Base-by-base conservation (phyloP, 2,113 vertebrate genomes). In the Sakesphorus luctuosus region DNA sequence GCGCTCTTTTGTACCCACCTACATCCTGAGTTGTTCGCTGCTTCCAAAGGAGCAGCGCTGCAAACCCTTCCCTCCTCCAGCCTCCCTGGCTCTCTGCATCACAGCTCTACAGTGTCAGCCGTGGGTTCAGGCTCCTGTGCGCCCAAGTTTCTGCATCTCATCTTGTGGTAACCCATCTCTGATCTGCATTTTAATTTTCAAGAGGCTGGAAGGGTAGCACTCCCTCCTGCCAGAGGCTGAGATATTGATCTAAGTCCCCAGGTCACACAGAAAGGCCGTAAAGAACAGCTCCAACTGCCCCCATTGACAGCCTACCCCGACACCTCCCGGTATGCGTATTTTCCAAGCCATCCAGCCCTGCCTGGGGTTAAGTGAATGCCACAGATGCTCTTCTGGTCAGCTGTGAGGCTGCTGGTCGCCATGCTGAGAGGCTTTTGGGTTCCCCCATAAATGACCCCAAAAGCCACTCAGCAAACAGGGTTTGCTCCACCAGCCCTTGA, bases 401-500 rank as follows among this genome's bases (percentile, higher is more conserved):
- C 33, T 49, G 26, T 0, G 2, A 1, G 5, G 53, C 56, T 62
- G 43, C 29, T 20, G n/a, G 68, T 23, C 4, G 14, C 38, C 0
- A 0, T 7, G 26, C 35, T 50, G 44, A 38, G 84, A 81, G 9
- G 12, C 88, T 79, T 93, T 62, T 23, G 50, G 67, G 62, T 15
- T 49, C 40, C 66, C 84, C 73, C 66, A 47, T 15, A 73, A 96
- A 89, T 9, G 59, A 96, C 71, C 67, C 90, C 94, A 79, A 96
- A 84, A 69, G 71, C n/a, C 49, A 95, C 55, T 88, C 87, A 40
- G 75, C 40, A 59, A 90, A 62, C 24, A 6, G 53, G 74, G 74
- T 58, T 87, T 96, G 89, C 94, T 97, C 85, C 83, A 80, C 66
- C 83, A 81, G 91, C 95, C 93, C 97, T 95, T 94, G 86, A 97